Conservation (phyloP, 1,140 invertebrate species). For the Meteorus sp. region DNA sequence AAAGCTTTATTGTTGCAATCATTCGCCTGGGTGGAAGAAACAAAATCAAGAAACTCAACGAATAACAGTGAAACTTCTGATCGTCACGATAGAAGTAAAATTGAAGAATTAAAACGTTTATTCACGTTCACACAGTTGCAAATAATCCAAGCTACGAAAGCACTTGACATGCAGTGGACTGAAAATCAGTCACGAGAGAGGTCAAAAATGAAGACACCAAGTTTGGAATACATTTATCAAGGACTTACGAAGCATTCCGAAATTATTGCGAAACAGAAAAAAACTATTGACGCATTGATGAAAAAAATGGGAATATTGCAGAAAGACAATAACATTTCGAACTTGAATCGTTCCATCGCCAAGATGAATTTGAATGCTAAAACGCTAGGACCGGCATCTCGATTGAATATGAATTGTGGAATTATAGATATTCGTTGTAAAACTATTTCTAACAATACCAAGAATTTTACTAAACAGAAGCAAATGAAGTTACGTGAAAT, state of each 20-base stretch:
- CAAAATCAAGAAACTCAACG: constrained; percentile 49
- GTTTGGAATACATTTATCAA: constrained; percentile 51
- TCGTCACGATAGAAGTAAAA: constrained; percentile 45
- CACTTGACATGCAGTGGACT: constrained; percentile 52
- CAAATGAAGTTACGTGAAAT: constrained; percentile 43
- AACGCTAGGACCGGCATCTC: background rate
- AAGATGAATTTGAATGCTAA: constrained; percentile 38
- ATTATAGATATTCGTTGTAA: constrained; percentile 48
- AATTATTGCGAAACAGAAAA: constrained; percentile 45
- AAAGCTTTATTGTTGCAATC: constrained; percentile 54
- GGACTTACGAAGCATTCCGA: constrained; percentile 47
- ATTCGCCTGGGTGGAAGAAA: constrained; percentile 58
- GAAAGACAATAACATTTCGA: constrained; percentile 28
- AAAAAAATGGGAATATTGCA: constrained; percentile 41
- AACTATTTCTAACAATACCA: constrained; percentile 41
- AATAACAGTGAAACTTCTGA: constrained; percentile 31
- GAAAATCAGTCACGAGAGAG: constrained; percentile 39
- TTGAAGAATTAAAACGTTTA: constrained; percentile 47
- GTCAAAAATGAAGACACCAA: constrained; percentile 50
- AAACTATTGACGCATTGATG: constrained; percentile 34
- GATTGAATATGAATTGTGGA: constrained; percentile 32
- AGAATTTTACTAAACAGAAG: constrained; percentile 43
- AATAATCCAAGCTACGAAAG: constrained; percentile 49
- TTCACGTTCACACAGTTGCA: constrained; percentile 55
- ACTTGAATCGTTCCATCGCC: constrained; percentile 44